phyloP scores from a whole-genome alignment of 1,140 invertebrate species.

The Drosophila truncata region DNA sequence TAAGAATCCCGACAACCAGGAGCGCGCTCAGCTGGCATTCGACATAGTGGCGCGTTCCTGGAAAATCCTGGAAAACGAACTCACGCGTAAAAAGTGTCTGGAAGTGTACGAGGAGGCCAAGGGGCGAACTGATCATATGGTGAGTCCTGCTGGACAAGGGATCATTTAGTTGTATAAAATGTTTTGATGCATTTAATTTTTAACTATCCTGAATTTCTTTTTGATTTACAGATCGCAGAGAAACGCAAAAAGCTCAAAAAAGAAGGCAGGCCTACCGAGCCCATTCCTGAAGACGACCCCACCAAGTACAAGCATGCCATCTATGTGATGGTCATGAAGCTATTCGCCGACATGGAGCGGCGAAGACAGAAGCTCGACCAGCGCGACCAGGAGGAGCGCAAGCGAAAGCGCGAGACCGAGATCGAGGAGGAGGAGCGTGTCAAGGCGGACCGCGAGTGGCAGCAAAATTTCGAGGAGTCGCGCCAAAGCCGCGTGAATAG shows the following conservation, averaged over 20 bases:
- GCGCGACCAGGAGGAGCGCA: conserved; percentile 96
- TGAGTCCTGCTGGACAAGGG: conserved; percentile 81
- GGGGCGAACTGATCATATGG: conserved; percentile 96
- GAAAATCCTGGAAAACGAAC: conserved; percentile 98
- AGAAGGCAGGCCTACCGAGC: conserved; percentile 91
- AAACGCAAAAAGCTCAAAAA: conserved; percentile 98
- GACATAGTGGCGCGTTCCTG: conserved; percentile 98
- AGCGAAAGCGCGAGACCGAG: conserved; percentile 97
- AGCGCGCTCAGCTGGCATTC: conserved; percentile 97
- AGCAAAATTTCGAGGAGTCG: conserved; percentile 99
- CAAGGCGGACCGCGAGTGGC: conserved; percentile 97
- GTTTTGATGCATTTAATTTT: too few relatives aligned
- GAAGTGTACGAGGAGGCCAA: conserved; percentile 99
- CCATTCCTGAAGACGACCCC: conserved; percentile 97
- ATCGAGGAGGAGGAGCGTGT: conserved; percentile 96
- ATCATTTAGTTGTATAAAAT: too few relatives aligned
- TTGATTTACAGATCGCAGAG: conserved; percentile 91
- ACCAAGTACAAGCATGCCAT: conserved; percentile 96
- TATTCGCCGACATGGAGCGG: conserved; percentile 98
- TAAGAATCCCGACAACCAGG: conserved; percentile 93
- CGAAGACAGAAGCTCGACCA: conserved; percentile 93
- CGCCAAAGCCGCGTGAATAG: conserved; percentile 97
- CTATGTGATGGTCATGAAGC: conserved; percentile 99
- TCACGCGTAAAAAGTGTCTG: conserved; percentile 96
- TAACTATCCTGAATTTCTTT: not conserved